A percentile compares a stretch with the other conserved stretches of the same genome.
These are phyloP conservation scores for Cryptus viduatorius DNA, from an alignment of 2,888 invertebrate species.

Conservation along the genomic window DNA sequence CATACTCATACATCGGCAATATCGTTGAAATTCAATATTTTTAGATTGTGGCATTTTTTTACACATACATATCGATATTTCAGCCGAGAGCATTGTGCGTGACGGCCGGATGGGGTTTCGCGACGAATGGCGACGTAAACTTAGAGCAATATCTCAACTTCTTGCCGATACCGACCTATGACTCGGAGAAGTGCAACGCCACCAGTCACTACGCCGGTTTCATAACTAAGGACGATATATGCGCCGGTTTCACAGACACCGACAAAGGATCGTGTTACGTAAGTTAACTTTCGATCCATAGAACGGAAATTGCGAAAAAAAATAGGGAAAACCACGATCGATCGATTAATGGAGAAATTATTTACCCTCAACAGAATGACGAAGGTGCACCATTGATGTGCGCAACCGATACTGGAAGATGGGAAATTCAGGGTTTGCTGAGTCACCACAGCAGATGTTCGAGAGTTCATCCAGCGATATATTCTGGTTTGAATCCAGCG, in stretches of 20 bases:
- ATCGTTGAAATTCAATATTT: background rate
- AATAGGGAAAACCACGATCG: background rate
- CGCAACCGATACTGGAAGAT: conserved; percentile 86
- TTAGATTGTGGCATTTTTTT: background rate
- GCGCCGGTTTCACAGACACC: conserved; percentile 87
- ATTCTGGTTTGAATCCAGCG: conserved; percentile 82
- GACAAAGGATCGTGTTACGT: conserved; percentile 88
- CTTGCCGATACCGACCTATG: conserved; percentile 86
- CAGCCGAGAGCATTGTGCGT: conserved; percentile 86
- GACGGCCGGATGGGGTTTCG: conserved; percentile 88
- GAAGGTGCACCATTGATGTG: conserved; percentile 90
- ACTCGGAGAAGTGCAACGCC: conserved; percentile 87
- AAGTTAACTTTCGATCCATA: conserved; percentile 79
- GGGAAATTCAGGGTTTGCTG: conserved; percentile 88
- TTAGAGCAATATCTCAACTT: conserved; percentile 86
- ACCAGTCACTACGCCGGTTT: conserved; percentile 88
- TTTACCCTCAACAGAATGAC: conserved; percentile 86
- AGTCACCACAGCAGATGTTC: conserved; percentile 88
- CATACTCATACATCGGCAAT: background rate
- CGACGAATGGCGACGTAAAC: conserved; percentile 80
- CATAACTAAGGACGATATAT: conserved; percentile 87
- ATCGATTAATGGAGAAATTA: conserved; percentile 18
- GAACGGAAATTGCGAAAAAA: background rate
- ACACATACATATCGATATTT: conserved; percentile 51
- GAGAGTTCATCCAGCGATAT: conserved; percentile 87